Evolutionary conservation across 2,888 invertebrate genomes (phyloP), one percentile per base, ranked within the genome.

Genomic region (Athalia circularis): DNA sequence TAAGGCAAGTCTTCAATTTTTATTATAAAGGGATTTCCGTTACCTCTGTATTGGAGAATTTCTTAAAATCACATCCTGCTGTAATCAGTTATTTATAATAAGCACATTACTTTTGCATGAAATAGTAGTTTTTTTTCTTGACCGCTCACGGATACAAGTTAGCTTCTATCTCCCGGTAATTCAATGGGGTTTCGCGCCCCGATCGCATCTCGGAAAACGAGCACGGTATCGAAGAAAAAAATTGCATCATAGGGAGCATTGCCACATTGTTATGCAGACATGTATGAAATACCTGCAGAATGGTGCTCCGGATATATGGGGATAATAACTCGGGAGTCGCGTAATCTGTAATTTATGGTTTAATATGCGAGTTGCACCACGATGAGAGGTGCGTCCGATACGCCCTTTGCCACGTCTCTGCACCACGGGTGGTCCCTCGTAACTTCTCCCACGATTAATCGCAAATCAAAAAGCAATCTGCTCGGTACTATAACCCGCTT

Each of bases 391-490:
- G 80, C 81, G 81, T 82, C 80, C 65, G 81, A 67, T 76, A 74
- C 68, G 75, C 65, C 77, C 72, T 54, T 75, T 70, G 79, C 79
- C 79, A 83, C 81, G 84, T 85, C 86, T 83, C 85, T 50, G 45
- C 74, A 29, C 13, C 2, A 15, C 61, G 13, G 79, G 81, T 84
- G 84, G 83, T 82, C 86, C 88, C 15, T 74, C 45, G 88, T 89
- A 89, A 89, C 88, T 89, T 88, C 87, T 85, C 86, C 85, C 87
- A 62, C 75, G 89, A 89, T 89, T 89, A 89, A 89, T 86, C 88
- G 89, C 89, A 88, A 89, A 89, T 89, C 87, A 88, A 89, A 89
- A 89, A 89, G 89, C 88, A 89, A 89, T 89, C 87, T 87, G 84
- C 81, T 79, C 85, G 79, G 81, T 80, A 79, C 81, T 84, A 29